Conservation (phyloP, 2,888 invertebrate genomes). For the Pyrgus malvae region DNA sequence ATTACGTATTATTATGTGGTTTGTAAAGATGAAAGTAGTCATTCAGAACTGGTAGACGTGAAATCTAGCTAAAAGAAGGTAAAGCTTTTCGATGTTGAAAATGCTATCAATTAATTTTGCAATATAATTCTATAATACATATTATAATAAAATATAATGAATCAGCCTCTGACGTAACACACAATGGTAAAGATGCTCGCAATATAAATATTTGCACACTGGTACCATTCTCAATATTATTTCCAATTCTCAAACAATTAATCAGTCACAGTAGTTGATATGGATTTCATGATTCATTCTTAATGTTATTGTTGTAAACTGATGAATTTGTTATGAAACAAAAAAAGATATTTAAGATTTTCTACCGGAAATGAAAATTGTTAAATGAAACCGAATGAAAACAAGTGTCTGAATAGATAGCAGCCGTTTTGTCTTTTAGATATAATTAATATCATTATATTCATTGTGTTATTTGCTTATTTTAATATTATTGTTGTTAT, state of each 20-base stretch:
- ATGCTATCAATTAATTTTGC: too few species aligned
- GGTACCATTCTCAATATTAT: conserved; percentile 4
- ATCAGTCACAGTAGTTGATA: background rate
- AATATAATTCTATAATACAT: background rate
- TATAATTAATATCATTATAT: too few species aligned
- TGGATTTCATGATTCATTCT: conserved; percentile 14
- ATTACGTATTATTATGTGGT: too few species aligned
- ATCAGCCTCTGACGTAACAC: conserved; percentile 9
- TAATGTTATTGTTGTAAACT: background rate
- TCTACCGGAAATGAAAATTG: background rate
- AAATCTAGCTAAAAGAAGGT: too few species aligned
- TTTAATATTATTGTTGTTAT: too few species aligned
- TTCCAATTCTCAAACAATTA: conserved; percentile 15
- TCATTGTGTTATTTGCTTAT: too few species aligned
- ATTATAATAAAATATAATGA: background rate
- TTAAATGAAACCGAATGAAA: background rate
- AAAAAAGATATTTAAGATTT: background rate
- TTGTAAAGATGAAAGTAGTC: too few species aligned
- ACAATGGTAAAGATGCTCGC: conserved; percentile 7
- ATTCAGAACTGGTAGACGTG: too few species aligned
- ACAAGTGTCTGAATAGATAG: too few species aligned
- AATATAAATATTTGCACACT: conserved; percentile 8
- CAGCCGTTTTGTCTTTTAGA: too few species aligned
- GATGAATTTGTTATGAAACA: background rate
- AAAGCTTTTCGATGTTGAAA: too few species aligned